phyloP scores from a whole-genome alignment of 2,113 vertebrate genomes.

The Heterocephalus glaber region DNA sequence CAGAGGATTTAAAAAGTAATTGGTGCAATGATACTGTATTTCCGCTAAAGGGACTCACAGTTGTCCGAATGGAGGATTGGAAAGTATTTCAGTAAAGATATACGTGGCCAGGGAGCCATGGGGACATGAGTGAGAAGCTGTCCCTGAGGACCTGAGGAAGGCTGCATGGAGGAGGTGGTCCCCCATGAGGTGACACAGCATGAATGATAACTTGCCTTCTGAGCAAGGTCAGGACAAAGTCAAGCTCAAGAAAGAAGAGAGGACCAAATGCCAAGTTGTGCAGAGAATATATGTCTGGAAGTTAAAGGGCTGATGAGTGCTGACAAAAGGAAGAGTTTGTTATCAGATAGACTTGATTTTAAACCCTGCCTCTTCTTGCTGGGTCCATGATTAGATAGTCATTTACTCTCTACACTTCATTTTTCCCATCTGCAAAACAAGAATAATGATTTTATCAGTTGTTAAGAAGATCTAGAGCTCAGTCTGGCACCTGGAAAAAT shows the following conservation, averaged over 20 bases:
- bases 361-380: neutral
- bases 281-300: neutral
- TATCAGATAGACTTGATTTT: neutral
- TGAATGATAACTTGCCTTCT: neutral
- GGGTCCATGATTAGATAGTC: neutral
- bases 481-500: neutral
- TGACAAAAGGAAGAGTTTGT: neutral
- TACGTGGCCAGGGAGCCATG: neutral
- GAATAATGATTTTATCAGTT: neutral
- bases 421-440: neutral
- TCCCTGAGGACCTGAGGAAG: neutral
- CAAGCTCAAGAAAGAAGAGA: neutral
- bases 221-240: neutral
- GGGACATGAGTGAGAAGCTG: neutral
- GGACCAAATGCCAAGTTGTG: neutral
- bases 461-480: neutral
- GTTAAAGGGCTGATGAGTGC: neutral
- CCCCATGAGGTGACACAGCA: neutral
- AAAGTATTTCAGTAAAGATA: neutral
- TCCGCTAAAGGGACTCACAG: neutral
- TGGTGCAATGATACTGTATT: neutral
- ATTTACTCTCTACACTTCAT: neutral
- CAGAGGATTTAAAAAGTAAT: neutral
- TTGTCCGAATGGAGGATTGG: neutral
- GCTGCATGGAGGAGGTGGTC: neutral